Base-by-base conservation (phyloP, 2,888 invertebrate genomes). In the Hofmannophila pseudospretella region DNA sequence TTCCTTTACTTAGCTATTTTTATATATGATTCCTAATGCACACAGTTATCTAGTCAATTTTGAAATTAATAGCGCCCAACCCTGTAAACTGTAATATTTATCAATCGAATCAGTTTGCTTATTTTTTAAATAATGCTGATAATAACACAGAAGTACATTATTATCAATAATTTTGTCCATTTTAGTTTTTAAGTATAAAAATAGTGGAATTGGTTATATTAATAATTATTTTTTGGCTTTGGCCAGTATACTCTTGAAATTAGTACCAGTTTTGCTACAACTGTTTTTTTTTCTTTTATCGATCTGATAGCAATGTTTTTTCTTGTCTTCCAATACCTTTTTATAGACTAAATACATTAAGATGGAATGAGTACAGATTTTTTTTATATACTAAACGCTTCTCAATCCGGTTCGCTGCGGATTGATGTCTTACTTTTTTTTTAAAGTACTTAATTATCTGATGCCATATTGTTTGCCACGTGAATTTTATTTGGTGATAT, bases 1-100 rank as follows among this genome's bases (percentile, higher is more conserved):
- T 84, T 85, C 82, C 81, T 82, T 79, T 76, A 78, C 75, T 81
- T 80, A 84, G 78, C 80, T 78, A 73, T 76, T 80, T 65, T 76
- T 72, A 76, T 73, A 67, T 74, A 80, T 72, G 80, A 79, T 84
- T 86, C 85, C 85, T 86, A 16, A 84, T 79, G 79, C 85, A 84
- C 81, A 75, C 84, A 85, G 85, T 69, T 79, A 82, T 86, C 85
- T 86, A 86, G 85, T 86, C 85, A 86, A 86, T 82, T 80, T 79
- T 84, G 85, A 86, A 86, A 85, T 84, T 84, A 84, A 75, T 63
- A 72, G 71, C 73, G 70, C 63, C 80, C 71, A 61, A 65, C 60
- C 73, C 69, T 71, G 74, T 73, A 44, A 55, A 58, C 55, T 58
- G 67, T 68, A 60, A 16, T 16, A 16, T 16, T 16, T 28, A 32